Evolutionary conservation across 2,888 invertebrate genomes (phyloP).

Genomic region (Ochlodes sylvanus): DNA sequence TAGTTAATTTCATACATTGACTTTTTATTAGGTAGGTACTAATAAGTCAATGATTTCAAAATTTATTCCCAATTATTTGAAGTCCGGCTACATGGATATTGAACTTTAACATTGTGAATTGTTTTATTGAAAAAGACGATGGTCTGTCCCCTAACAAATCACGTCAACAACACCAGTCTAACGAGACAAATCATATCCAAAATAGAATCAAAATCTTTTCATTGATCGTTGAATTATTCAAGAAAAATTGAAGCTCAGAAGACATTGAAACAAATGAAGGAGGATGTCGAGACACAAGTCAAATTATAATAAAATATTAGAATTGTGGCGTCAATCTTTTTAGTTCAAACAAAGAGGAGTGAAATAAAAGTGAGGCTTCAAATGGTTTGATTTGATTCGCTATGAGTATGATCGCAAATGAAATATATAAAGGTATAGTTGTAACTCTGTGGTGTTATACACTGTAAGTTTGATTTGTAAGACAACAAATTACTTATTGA

Average conservation of each 20-base stretch:
- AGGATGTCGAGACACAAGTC: constrained; percentile 65
- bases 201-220: constrained; percentile 62
- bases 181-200: constrained; percentile 47
- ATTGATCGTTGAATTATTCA: constrained; percentile 74
- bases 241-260: constrained; percentile 70
- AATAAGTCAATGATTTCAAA: no score
- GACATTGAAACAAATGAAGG: constrained; percentile 66
- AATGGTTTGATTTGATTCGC: no score
- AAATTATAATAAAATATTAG: constrained; percentile 74
- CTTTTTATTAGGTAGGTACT: no score
- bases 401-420: no score
- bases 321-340: constrained; percentile 51
- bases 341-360: constrained; percentile 16
- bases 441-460: no score
- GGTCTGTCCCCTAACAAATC: constrained; percentile 20
- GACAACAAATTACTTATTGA: no score
- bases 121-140: constrained; percentile 11
- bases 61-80: no score
- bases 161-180: constrained; percentile 40
- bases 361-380: not conserved
- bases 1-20: no score
- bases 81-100: no score
- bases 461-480: no score
- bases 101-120: not conserved
- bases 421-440: no score